phyloP scores from a whole-genome alignment of 1,140 invertebrate genomes.

The Hormaphis cornu region DNA sequence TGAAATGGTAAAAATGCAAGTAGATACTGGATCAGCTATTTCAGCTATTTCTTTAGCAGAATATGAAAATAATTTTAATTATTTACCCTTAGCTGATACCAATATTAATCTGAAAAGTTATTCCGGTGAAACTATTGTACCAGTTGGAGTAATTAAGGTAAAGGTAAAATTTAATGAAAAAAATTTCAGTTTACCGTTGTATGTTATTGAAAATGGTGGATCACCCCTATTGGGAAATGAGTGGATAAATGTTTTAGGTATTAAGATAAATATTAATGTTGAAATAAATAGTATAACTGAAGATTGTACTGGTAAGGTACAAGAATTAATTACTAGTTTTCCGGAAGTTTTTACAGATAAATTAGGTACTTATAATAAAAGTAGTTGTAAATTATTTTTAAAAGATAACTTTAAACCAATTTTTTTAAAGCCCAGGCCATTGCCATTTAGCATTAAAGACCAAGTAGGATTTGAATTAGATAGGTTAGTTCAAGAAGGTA shows the following conservation, averaged over 20 bases:
- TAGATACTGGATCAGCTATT: slow-evolving; percentile 7
- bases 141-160: neutral
- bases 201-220: slow-evolving; percentile 8
- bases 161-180: slow-evolving; percentile 8
- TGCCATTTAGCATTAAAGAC: slow-evolving; percentile 38
- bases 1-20: neutral
- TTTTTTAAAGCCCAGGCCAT: slow-evolving; percentile 39
- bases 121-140: neutral
- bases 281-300: slow-evolving; percentile 9
- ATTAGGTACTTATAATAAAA: neutral
- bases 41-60: slow-evolving; percentile 1
- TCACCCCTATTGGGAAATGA: neutral
- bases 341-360: slow-evolving; percentile 19
- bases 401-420: slow-evolving; percentile 36
- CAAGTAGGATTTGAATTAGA: slow-evolving; percentile 36
- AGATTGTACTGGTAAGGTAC: neutral
- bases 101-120: neutral
- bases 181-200: neutral
- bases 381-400: neutral
- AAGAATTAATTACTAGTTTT: slow-evolving; percentile 16
- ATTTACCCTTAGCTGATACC: neutral
- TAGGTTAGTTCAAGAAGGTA: slow-evolving; percentile 33
- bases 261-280: neutral
- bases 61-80: slow-evolving; percentile 8
- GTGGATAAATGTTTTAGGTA: neutral